phyloP scores from a whole-genome alignment of 1,140 invertebrate species.

The Polypedilum pembai region DNA sequence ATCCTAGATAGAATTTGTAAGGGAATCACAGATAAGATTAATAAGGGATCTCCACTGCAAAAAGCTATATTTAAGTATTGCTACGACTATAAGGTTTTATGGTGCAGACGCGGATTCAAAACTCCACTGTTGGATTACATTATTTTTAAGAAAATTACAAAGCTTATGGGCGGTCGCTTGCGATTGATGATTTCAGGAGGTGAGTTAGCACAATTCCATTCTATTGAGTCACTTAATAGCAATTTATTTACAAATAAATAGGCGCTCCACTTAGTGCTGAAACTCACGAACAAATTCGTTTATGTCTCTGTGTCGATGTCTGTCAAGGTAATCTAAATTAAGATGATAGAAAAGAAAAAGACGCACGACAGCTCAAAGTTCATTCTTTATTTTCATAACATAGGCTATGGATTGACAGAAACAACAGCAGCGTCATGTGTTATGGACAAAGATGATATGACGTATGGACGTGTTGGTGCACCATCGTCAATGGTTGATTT shows the following conservation, averaged over 20 bases:
- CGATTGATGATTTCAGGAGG: slow-evolving; percentile 80
- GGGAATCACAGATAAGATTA: slow-evolving; percentile 86
- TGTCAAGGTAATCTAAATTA: slow-evolving; percentile 54
- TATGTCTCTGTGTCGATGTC: slow-evolving; percentile 83
- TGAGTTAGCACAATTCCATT: neutral
- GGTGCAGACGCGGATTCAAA: slow-evolving; percentile 73
- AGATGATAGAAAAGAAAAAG: too few species aligned
- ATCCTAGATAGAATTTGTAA: slow-evolving; percentile 95
- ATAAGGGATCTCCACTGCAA: slow-evolving; percentile 62
- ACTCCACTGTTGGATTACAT: slow-evolving; percentile 73
- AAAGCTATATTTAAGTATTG: slow-evolving; percentile 84
- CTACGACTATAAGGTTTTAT: slow-evolving; percentile 82
- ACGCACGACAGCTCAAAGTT: too few species aligned
- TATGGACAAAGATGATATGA: slow-evolving; percentile 47
- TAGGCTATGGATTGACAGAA: slow-evolving; percentile 91
- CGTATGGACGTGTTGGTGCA: slow-evolving; percentile 75
- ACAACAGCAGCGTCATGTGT: slow-evolving; percentile 88
- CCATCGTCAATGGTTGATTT: slow-evolving; percentile 82
- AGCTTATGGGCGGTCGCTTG: slow-evolving; percentile 78
- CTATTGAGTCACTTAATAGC: neutral
- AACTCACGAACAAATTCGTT: slow-evolving; percentile 90
- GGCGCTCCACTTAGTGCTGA: slow-evolving; percentile 90
- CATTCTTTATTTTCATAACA: too few species aligned
- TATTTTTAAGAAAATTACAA: slow-evolving; percentile 69
- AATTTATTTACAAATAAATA: neutral